Conservation (phyloP, 1,140 invertebrate genomes). For the Drosophila parabipectinata region DNA sequence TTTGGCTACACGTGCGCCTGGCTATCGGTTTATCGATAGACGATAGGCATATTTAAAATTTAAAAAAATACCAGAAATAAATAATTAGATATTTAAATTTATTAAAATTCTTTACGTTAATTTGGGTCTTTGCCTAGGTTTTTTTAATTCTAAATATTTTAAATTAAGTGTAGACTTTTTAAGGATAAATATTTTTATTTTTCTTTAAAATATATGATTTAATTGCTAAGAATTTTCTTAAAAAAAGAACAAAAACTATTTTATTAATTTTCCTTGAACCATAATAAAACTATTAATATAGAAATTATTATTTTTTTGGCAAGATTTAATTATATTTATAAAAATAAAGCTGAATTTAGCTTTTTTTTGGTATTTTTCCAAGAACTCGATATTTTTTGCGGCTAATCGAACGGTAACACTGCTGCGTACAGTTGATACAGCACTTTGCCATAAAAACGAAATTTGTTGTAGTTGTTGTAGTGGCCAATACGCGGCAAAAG, state of each 20-base stretch:
- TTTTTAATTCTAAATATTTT: no score
- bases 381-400: background rate
- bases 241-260: no score
- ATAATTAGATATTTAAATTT: background rate
- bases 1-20: slow-evolving; percentile 33
- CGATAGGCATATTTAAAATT: background rate
- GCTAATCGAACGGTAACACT: background rate
- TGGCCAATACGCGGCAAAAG: slow-evolving; percentile 25
- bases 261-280: no score
- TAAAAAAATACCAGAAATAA: background rate
- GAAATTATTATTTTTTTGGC: no score
- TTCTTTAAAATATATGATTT: no score
- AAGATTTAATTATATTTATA: background rate
- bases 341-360: no score
- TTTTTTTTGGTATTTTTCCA: background rate
- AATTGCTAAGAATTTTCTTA: no score
- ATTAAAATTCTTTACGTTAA: background rate
- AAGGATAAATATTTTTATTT: no score
- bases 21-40: background rate
- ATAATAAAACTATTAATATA: no score
- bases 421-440: slow-evolving; percentile 24
- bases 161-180: no score
- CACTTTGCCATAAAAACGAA: slow-evolving; percentile 6
- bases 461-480: slow-evolving; percentile 7
- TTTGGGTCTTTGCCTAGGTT: background rate